Conservation (phyloP, 37 sponge, comb jelly and placozoan species). For the Geodia barretti region DNA sequence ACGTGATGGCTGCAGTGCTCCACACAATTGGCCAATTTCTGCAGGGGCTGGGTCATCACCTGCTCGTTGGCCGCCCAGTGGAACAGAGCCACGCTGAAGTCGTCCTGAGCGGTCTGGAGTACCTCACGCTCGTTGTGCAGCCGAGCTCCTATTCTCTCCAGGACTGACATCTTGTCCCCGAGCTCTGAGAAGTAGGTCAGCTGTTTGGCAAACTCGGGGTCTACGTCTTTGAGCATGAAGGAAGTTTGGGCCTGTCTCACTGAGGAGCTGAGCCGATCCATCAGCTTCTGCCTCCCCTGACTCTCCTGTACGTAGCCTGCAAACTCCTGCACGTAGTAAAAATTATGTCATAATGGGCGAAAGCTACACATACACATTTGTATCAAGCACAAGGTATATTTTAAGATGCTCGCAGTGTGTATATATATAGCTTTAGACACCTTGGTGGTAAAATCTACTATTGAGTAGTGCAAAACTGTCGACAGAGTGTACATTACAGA, state of each 20-base stretch:
- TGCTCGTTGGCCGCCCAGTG: conserved; percentile 60
- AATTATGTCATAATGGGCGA: not conserved
- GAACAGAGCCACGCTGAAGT: conserved; percentile 36
- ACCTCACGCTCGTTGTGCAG: conserved; percentile 65
- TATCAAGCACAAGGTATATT: not conserved
- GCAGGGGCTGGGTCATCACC: conserved; percentile 31
- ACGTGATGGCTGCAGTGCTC: conserved; percentile 31
- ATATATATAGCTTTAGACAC: not conserved
- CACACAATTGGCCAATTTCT: conserved; percentile 28
- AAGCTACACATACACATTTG: not conserved
- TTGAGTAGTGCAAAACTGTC: too few species aligned
- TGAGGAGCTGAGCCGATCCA: conserved; percentile 28
- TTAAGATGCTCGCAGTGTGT: not conserved
- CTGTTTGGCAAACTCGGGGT: conserved; percentile 49
- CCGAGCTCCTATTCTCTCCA: conserved; percentile 53
- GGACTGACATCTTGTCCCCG: conserved; percentile 32
- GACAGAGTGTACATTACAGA: too few species aligned
- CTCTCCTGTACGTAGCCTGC: conserved; percentile 21
- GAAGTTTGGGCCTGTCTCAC: conserved; percentile 56
- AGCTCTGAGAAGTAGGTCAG: conserved; percentile 51
- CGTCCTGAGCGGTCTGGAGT: not conserved
- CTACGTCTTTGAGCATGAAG: conserved; percentile 40
- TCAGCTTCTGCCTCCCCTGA: not conserved
- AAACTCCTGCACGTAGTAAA: conserved; percentile 21
- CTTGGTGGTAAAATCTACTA: not conserved